These are phyloP conservation scores for Gymnocypris eckloni DNA, from an alignment of 2,797 vertebrate genomes.

Conservation along the genomic window DNA sequence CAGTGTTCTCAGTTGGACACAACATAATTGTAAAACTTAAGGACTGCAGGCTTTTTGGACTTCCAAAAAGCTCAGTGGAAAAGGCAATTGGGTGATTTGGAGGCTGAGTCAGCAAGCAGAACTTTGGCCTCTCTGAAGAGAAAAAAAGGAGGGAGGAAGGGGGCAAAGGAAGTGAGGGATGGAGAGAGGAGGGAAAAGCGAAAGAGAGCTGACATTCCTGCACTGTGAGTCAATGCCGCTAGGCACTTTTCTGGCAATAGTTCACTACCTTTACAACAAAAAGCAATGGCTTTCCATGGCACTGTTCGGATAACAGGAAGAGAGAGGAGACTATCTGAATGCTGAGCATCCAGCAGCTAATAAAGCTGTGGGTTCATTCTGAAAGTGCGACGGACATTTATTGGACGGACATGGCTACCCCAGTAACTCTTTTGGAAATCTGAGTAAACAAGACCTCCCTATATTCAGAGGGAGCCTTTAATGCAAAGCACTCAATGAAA, in stretches of 20 bases:
- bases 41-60: constrained; percentile 26
- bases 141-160: constrained; percentile 39
- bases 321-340: constrained; percentile 43
- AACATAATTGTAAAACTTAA: constrained; percentile 55
- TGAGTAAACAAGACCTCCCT: constrained; percentile 34
- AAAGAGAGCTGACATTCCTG: constrained; percentile 67
- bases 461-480: constrained; percentile 47
- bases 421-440: constrained; percentile 6
- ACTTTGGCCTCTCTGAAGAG: constrained; percentile 55
- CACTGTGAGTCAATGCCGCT: constrained; percentile 68
- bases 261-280: constrained; percentile 61
- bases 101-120: constrained; percentile 68
- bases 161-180: constrained; percentile 38
- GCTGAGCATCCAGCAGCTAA: constrained; percentile 30
- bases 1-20: constrained; percentile 31
- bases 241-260: constrained; percentile 65
- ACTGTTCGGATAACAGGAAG: constrained; percentile 53
- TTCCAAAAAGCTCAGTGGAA: constrained; percentile 50
- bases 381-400: constrained; percentile 41
- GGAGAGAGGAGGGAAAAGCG: constrained; percentile 42
- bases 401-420: constrained; percentile 45
- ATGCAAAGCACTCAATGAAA: constrained; percentile 36
- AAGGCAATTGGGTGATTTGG: constrained; percentile 56
- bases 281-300: constrained; percentile 41
- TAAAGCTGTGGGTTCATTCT: constrained; percentile 19